Percentiles rank a stretch among this genome's conserved stretches.
phyloP scores from a whole-genome alignment of 1,140 invertebrate genomes.

The Micrasema longulum region DNA sequence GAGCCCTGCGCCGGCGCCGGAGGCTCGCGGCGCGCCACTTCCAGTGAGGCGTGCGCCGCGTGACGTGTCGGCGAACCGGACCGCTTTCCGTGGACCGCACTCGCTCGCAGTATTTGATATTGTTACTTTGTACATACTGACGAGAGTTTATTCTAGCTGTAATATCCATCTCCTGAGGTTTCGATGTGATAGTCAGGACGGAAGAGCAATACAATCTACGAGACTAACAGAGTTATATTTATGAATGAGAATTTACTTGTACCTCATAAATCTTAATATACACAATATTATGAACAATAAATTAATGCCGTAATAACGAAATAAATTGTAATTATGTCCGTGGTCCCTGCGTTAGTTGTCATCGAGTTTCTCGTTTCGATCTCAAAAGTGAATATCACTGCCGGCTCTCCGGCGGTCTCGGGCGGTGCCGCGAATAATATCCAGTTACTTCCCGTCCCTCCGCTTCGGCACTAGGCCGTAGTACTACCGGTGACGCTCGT shows the following conservation, averaged over 20 bases:
- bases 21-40: slow-evolving; percentile 46
- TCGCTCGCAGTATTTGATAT: neutral
- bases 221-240: slow-evolving; percentile 23
- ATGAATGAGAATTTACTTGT: slow-evolving; percentile 1
- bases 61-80: neutral
- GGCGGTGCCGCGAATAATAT: too few relatives aligned
- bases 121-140: slow-evolving; percentile 1
- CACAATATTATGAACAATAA: neutral
- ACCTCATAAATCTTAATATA: neutral
- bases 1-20: slow-evolving; percentile 62
- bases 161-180: slow-evolving; percentile 10
- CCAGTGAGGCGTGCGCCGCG: slow-evolving; percentile 29
- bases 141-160: neutral
- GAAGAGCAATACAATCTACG: slow-evolving; percentile 26
- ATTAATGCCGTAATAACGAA: neutral
- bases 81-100: neutral
- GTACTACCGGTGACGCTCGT: too few relatives aligned
- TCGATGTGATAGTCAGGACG: slow-evolving; percentile 1
- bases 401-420: too few relatives aligned
- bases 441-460: too few relatives aligned
- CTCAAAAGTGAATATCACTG: too few relatives aligned
- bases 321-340: neutral
- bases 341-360: neutral
- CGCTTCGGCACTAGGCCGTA: too few relatives aligned
- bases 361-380: neutral